Evolutionary conservation across 2,113 vertebrate species (phyloP).

Genomic region (Chaetura pelagica): DNA sequence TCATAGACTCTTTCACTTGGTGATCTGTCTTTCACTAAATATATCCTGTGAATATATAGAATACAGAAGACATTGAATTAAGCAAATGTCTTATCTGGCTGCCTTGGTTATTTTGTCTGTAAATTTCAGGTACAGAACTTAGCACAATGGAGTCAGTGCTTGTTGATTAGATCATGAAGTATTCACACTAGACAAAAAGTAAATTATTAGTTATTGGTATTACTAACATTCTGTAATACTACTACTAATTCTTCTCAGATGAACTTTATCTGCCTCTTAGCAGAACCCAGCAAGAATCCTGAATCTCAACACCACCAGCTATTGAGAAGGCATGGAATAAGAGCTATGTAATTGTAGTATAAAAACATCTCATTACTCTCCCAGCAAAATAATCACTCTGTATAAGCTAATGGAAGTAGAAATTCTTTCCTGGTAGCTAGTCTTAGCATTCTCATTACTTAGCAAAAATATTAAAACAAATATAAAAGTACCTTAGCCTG

Average conservation of each 20-base stretch:
- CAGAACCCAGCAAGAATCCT: not conserved
- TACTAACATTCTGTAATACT: not conserved
- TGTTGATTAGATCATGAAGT: not conserved
- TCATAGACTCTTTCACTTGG: not conserved
- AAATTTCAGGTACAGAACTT: not conserved
- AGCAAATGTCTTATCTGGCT: not conserved
- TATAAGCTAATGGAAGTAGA: slow-evolving; percentile 9
- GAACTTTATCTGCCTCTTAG: not conserved
- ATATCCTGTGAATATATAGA: not conserved
- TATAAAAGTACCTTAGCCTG: not conserved
- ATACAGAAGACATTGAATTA: not conserved
- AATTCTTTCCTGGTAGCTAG: not conserved
- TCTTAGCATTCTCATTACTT: not conserved
- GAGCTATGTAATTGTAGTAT: not conserved
- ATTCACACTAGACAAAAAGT: not conserved
- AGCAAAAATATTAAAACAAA: slow-evolving; percentile 23
- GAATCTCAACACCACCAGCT: not conserved
- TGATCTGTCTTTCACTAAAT: not conserved
- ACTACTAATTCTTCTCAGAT: not conserved
- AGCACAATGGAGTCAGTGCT: not conserved
- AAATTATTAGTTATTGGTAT: not conserved
- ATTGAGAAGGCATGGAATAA: not conserved
- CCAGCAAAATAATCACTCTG: slow-evolving; percentile 33
- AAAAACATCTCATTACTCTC: not conserved
- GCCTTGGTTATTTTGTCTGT: not conserved